Base-by-base conservation (phyloP, 2,797 vertebrate species). In the Hoplostethus mediterraneus region DNA sequence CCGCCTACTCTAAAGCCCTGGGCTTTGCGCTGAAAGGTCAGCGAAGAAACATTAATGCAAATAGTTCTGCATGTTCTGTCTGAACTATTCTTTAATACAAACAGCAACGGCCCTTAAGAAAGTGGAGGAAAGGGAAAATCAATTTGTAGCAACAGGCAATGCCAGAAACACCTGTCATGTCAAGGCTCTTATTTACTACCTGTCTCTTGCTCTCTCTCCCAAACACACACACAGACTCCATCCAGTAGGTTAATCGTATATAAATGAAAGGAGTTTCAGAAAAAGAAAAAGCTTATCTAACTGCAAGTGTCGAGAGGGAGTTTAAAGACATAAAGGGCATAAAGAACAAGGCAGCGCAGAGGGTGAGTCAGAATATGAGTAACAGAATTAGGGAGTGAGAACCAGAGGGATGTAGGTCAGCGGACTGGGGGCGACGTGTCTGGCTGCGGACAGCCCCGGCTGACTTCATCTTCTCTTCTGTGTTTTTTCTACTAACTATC, bases 61-160 rank as follows among this genome's bases (percentile, higher is more conserved):
- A 47, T 44, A 48, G 62, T 49, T 65, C 75, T 79, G 64, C 53
- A 78, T 72, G 51, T 49, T 44, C 31, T 61, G 55, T 67, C 62
- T 57, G 51, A 66, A 21, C 44, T 59, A 16, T 52, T 66, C 61
- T 61, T 72, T 62, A 13, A 44, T 21, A 53, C 51, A 25, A 53
- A 52, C 42, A 33, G 25, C 31, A 36, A 31, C 8, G 9, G 71
- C 62, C 42, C 31, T 47, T 8, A 58, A 71, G 49, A 67, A 72
- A 71, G 38, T 28, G 25, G 72, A 16, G 36, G 71, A 70, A 71
- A 66, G 5, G 56, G 42, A 71, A 16, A 62, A 47, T 74, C 16
- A 42, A 42, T 58, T 60, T 75, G 52, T 54, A 72, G 74, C 54
- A 55, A 71, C 62, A 71, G 59, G 81, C 48, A 60, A 45, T 57